These are phyloP conservation scores for Drosophila greeni DNA, from an alignment of 2,888 invertebrate genomes.

Conservation along the genomic window DNA sequence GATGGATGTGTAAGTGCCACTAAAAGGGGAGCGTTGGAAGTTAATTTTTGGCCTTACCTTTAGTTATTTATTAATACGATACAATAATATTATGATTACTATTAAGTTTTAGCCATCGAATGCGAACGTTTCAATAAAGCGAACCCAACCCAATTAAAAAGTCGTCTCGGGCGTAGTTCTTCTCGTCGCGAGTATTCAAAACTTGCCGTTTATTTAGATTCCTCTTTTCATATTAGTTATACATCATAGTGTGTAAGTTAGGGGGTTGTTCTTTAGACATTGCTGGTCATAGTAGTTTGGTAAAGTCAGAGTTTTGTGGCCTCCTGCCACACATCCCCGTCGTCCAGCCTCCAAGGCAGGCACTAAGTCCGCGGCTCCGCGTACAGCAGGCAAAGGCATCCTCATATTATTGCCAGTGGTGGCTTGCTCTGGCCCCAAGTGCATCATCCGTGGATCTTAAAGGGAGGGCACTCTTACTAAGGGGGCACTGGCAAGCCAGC, in stretches of 20 bases:
- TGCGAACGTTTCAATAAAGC: conserved; percentile 62
- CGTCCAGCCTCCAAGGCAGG: conserved; percentile 29
- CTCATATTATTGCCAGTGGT: conserved; percentile 55
- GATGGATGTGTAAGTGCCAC: conserved; percentile 35
- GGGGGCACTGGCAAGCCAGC: conserved; percentile 11
- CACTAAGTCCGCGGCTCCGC: conserved; percentile 51
- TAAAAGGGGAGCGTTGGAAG: conserved; percentile 31
- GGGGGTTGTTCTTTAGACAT: conserved; percentile 46
- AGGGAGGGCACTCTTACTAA: background rate
- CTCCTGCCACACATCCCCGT: conserved; percentile 3
- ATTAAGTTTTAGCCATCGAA: conserved; percentile 64
- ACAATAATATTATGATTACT: conserved; percentile 52
- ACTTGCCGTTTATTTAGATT: conserved; percentile 67
- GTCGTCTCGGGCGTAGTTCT: conserved; percentile 20
- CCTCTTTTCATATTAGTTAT: conserved; percentile 56
- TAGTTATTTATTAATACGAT: conserved; percentile 66
- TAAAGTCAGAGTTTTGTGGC: conserved; percentile 49
- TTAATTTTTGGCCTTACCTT: conserved; percentile 68
- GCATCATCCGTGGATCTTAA: conserved; percentile 3
- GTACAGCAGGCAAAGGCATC: conserved; percentile 60
- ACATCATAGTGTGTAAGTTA: conserved; percentile 42
- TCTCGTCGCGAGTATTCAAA: conserved; percentile 71
- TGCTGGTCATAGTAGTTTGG: conserved; percentile 43
- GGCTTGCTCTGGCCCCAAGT: conserved; percentile 12
- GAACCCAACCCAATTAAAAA: conserved; percentile 45